Base-by-base conservation (phyloP, 2,888 invertebrate species). In the Parnassius apollo region DNA sequence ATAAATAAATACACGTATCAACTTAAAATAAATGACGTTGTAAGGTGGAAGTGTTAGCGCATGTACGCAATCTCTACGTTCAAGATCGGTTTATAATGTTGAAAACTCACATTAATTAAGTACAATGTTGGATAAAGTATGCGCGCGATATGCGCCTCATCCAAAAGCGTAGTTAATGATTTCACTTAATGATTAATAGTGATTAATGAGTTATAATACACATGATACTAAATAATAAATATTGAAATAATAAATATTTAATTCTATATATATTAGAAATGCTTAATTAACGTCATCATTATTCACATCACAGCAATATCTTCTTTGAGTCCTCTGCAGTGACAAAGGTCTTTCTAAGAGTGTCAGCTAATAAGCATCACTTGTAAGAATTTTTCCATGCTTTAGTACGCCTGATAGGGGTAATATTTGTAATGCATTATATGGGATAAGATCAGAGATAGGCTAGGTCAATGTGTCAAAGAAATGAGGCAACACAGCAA, bases 141-240 rank as follows among this genome's bases (percentile, higher is more conserved):
- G 57, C 57, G 59, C 49, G 50, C 62, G 56, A 60, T 58, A 63
- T 59, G 61, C 62, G 52, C 63, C 61, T 60, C 61, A 61, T 58
- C 62, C 10, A 46, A 2, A 22, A 10, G 65, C 49, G 65, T 56
- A 49, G 62, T 68, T 71, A 72, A 71, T 69, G 67, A 62, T 66
- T 61, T 70, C 61, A 69, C 63, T 66, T 58, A 68, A 68, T 66
- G 53, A 59, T 18, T 18, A 18, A 18, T 18, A 18, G 18, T 18
- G 18, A 18, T 18, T 18, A 18, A 18, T 18, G 18, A 18, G 18
- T 18, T 18, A 18, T 18, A 18, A 18, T 18, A 18, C 18, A 18
- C 18, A 18, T 1, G 18, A 18, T 18, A 18, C 18, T 18, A 18
- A 18, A 18, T 18, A 18, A 18, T 18, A 46, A 12, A 44, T 10